phyloP scores from a whole-genome alignment of 2,113 vertebrate species.

The Geothlypis trichas region DNA sequence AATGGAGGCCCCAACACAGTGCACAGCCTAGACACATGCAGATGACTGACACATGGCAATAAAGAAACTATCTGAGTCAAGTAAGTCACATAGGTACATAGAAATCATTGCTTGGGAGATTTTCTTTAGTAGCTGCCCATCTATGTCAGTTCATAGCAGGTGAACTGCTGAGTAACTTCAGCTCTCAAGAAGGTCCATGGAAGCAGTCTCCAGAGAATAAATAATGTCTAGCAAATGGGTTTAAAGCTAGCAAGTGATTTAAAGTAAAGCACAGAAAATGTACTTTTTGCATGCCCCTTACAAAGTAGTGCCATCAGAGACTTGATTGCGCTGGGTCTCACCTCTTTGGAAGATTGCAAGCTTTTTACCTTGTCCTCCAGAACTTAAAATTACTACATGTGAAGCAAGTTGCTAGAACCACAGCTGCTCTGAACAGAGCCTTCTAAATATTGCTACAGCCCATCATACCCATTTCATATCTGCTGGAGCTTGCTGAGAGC shows the following conservation, averaged over 20 bases:
- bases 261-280: neutral
- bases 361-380: neutral
- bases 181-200: neutral
- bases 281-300: neutral
- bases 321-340: neutral
- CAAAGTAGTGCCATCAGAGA: neutral
- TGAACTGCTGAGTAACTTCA: neutral
- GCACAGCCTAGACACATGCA: neutral
- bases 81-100: rapidly evolving
- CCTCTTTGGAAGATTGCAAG: neutral
- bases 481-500: neutral
- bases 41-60: neutral
- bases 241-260: neutral
- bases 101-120: neutral
- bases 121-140: neutral
- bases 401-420: neutral
- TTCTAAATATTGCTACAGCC: neutral
- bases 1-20: neutral
- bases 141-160: neutral
- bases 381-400: neutral
- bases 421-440: neutral
- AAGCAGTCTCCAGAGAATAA: neutral
- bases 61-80: neutral
- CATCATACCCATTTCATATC: neutral
- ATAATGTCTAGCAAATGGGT: neutral